These are phyloP conservation scores for Catalaphyllia jardinei DNA, from an alignment of 64 coral and sea anemone species.

Conservation along the genomic window DNA sequence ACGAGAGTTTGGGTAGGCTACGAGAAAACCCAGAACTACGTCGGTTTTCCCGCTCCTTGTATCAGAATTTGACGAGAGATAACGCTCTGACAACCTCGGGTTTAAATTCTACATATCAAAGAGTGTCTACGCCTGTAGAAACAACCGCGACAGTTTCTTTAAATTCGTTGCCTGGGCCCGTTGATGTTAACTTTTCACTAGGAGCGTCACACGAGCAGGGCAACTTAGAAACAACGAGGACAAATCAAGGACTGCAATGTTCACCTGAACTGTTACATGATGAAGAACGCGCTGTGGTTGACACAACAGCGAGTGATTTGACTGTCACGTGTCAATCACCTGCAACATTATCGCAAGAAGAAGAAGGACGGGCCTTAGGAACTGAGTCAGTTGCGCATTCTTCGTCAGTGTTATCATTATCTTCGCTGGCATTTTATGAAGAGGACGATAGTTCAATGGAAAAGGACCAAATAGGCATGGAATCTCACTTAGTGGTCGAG, in stretches of 20 bases:
- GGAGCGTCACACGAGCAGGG: neutral
- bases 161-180: neutral
- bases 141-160: neutral
- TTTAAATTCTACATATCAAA: neutral
- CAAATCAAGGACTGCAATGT: neutral
- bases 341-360: neutral
- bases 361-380: neutral
- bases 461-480: neutral
- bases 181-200: neutral
- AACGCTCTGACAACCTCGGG: neutral
- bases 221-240: neutral
- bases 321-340: neutral
- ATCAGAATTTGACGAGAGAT: neutral
- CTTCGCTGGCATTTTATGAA: neutral
- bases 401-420: neutral
- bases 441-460: neutral
- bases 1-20: constrained; percentile 16
- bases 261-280: neutral
- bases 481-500: neutral
- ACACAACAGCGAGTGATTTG: neutral
- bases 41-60: neutral
- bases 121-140: no score
- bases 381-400: no score
- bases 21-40: neutral
- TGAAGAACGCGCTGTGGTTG: neutral